These are phyloP conservation scores for Caenorhabditis latens DNA, from an alignment of 1,140 invertebrate species.

Conservation along the genomic window DNA sequence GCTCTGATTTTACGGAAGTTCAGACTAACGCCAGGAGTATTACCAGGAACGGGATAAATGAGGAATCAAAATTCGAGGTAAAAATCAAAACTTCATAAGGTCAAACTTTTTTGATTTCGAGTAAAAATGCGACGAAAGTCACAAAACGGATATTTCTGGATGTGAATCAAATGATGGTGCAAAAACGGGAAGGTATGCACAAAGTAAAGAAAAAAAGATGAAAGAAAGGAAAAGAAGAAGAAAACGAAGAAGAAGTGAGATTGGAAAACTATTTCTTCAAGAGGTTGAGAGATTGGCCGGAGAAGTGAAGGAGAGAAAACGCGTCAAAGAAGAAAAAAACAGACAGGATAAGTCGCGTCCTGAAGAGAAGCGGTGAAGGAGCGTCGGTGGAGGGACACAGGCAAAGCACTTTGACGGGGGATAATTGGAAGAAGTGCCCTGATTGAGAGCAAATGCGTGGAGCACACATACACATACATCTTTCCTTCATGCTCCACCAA, in stretches of 20 bases:
- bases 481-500: slow-evolving; percentile 48
- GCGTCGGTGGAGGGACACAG: background rate
- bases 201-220: background rate
- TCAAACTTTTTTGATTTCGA: no score
- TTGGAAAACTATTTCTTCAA: slow-evolving; percentile 52
- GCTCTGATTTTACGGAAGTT: slow-evolving; percentile 3
- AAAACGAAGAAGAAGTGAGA: slow-evolving; percentile 10
- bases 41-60: background rate
- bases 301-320: background rate
- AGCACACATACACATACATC: slow-evolving; percentile 22
- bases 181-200: background rate
- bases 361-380: background rate
- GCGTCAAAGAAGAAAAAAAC: slow-evolving; percentile 39
- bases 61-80: background rate
- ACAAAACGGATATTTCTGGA: background rate
- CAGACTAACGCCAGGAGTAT: background rate
- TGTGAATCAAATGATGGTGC: background rate
- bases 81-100: background rate
- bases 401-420: slow-evolving; percentile 29
- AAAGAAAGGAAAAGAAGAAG: background rate
- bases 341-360: slow-evolving; percentile 41
- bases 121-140: no score
- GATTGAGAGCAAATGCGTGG: slow-evolving; percentile 50
- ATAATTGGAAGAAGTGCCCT: slow-evolving; percentile 54
- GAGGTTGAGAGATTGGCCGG: slow-evolving; percentile 33